These are phyloP conservation scores for Idris sp. DNA, from an alignment of 1,140 invertebrate genomes.

Conservation along the genomic window DNA sequence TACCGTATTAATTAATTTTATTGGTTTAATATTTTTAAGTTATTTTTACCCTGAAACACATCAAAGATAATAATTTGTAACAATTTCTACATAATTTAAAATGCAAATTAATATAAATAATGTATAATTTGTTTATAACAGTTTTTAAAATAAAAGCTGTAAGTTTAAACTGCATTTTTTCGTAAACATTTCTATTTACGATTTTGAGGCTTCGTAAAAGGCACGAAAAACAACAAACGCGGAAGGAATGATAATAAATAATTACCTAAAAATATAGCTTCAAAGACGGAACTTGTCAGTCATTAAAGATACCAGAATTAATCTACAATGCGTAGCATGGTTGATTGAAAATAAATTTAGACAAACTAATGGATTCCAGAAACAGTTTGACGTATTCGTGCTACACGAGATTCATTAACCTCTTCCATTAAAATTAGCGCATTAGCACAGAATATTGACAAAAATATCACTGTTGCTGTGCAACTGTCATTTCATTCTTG, in stretches of 20 bases:
- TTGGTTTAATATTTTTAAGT: no score
- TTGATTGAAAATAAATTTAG: constrained; percentile 24
- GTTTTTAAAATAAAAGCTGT: no score
- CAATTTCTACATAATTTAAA: no score
- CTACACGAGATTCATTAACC: constrained; percentile 1
- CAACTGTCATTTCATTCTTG: no score
- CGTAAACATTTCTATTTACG: no score
- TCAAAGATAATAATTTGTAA: no score
- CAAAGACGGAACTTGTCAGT: constrained; percentile 20
- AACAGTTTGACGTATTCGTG: constrained; percentile 11
- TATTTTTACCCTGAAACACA: no score
- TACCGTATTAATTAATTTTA: no score
- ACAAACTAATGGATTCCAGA: constrained; percentile 19
- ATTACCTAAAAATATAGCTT: constrained; percentile 20
- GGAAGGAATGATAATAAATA: constrained; percentile 28
- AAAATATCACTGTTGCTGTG: background rate
- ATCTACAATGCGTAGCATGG: constrained; percentile 11
- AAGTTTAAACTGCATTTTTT: no score
- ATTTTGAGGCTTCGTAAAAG: no score
- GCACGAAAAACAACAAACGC: constrained; percentile 16
- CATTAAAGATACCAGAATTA: constrained; percentile 11
- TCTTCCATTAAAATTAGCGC: background rate
- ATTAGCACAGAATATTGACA: constrained; percentile 2
- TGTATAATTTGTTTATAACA: no score
- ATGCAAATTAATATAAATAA: no score